Conservation (phyloP, 2,797 vertebrate species). For the Tragelaphus eurycerus region DNA sequence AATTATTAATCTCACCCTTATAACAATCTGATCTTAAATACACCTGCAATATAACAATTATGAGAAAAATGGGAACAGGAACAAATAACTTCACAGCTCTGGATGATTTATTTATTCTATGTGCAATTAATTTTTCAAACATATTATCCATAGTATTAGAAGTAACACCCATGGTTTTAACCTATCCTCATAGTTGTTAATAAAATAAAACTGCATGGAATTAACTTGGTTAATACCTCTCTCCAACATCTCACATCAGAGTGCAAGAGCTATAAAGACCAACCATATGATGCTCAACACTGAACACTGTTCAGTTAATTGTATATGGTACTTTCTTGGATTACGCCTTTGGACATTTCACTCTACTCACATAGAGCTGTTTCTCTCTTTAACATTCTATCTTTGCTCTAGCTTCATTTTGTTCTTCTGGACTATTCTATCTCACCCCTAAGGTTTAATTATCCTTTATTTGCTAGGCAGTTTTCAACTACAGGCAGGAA, state of each 20-base stretch:
- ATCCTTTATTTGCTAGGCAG: neutral
- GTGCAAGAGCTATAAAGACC: neutral
- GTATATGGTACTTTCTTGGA: neutral
- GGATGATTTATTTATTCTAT: neutral
- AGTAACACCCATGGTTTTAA: neutral
- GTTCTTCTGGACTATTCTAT: neutral
- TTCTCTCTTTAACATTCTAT: neutral
- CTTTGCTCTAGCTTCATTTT: neutral
- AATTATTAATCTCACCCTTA: constrained; percentile 2
- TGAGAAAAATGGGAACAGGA: neutral
- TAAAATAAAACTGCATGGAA: neutral
- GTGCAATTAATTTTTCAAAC: neutral
- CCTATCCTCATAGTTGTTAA: neutral
- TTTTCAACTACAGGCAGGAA: neutral
- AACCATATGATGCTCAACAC: rapidly evolving
- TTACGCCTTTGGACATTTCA: neutral
- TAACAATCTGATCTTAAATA: neutral
- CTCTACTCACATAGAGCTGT: neutral
- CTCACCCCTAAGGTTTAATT: neutral
- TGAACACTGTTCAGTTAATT: neutral
- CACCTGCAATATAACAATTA: neutral
- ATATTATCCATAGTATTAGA: neutral
- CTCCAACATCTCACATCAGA: no score
- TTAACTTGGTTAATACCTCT: neutral
- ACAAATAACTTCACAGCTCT: neutral